Evolutionary conservation across 2,888 invertebrate genomes (phyloP).

Genomic region (Athalia rosae): DNA sequence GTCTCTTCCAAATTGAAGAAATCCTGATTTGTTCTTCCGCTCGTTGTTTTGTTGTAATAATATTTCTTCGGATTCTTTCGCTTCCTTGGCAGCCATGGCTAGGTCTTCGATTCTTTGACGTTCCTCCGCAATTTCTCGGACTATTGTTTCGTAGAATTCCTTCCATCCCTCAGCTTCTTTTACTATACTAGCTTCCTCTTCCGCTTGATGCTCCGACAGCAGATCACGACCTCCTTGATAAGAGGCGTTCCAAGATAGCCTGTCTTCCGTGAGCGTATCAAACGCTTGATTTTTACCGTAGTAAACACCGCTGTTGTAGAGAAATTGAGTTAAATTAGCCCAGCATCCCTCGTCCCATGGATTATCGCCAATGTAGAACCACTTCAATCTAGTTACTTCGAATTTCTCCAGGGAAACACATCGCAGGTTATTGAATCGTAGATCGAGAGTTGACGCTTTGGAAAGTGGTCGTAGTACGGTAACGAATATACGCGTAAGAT

Average conservation of each 20-base stretch:
- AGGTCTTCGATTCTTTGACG: constrained; percentile 20
- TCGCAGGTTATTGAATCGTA: constrained; percentile 34
- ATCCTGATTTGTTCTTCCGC: neutral
- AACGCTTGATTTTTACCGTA: constrained; percentile 34
- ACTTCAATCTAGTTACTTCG: constrained; percentile 29
- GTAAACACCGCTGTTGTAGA: constrained; percentile 37
- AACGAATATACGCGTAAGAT: constrained; percentile 14
- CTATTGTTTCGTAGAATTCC: constrained; percentile 26
- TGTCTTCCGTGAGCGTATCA: constrained; percentile 34
- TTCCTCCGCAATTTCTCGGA: constrained; percentile 35
- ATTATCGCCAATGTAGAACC: constrained; percentile 39
- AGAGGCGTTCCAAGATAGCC: constrained; percentile 20
- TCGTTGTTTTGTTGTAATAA: neutral
- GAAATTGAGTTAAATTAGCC: constrained; percentile 14
- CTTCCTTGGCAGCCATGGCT: constrained; percentile 18
- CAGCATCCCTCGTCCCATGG: constrained; percentile 33
- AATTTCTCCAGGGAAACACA: constrained; percentile 20
- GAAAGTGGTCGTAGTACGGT: constrained; percentile 33
- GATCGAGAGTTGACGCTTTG: constrained; percentile 25
- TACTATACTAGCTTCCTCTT: constrained; percentile 25
- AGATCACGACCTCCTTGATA: constrained; percentile 9
- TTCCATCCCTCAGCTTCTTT: constrained; percentile 43
- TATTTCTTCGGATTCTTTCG: neutral
- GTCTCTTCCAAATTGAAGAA: constrained; percentile 18
- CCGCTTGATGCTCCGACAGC: constrained; percentile 19